These are phyloP conservation scores for Trachelipus rathkii DNA, from an alignment of 1,140 invertebrate species.

Conservation along the genomic window DNA sequence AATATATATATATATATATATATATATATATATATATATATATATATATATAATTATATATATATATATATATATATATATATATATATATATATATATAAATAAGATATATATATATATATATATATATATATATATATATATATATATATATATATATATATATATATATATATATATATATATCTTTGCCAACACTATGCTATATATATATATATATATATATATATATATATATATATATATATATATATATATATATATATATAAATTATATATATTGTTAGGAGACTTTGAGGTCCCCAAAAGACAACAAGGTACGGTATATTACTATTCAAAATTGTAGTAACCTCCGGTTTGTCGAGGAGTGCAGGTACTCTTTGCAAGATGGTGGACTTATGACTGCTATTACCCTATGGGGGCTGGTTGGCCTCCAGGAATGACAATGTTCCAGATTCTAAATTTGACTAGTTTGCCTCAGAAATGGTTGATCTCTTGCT, in stretches of 20 bases:
- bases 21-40: not conserved
- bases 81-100: constrained; percentile 1
- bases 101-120: too few relatives aligned
- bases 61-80: not conserved
- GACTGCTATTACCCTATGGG: too few relatives aligned
- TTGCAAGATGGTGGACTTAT: too few relatives aligned
- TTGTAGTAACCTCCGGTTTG: too few relatives aligned
- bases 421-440: too few relatives aligned
- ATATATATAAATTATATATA: not conserved
- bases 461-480: too few relatives aligned
- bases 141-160: constrained; percentile 1
- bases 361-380: too few relatives aligned
- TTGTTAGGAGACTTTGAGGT: too few relatives aligned
- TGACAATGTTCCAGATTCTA: too few relatives aligned
- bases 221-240: constrained; percentile 11
- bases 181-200: not conserved
- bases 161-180: constrained; percentile 11
- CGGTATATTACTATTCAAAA: too few relatives aligned
- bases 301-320: too few relatives aligned
- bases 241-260: constrained; percentile 8
- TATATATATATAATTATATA: not conserved
- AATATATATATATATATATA: not conserved
- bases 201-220: constrained; percentile 8
- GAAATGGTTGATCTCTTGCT: too few relatives aligned
- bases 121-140: constrained; percentile 2